Base-by-base conservation (phyloP, 2,113 vertebrate genomes). In the Antigone vipio region DNA sequence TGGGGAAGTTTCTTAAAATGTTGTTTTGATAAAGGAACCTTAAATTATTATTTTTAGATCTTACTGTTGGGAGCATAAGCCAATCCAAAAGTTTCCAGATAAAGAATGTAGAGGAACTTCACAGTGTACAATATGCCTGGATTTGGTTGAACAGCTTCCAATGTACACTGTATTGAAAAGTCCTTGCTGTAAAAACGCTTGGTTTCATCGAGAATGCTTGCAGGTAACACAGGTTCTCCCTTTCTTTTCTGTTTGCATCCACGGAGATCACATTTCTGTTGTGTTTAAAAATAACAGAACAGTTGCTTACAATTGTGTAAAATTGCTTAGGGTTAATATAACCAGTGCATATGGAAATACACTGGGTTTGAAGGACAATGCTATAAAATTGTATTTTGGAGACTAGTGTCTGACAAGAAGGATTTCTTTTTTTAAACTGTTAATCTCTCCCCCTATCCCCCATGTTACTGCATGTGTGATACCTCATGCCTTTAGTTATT, bases 201-300 rank as follows among this genome's bases (percentile, higher is more conserved):
- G 99, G 99, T 99, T 99, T 98, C 99, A 99, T 97, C 98, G 99
- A 93, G 98, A 99, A 72, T 99, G 99, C 93, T 98, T 99, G 80
- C 99, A 99, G 99, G 99, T 99, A 98, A 97, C 81, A 79, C 42
- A 71, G 53, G 5, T 92, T 96, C 42, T 94, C 9, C 22, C 30
- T 64, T 71, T 78, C 34, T 67, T 91, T 64, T 40, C 27, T 67
- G 18, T 42, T 53, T 91, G 30, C 58, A 67, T 86, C 15, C 52
- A 47, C 4, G 2, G 32, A 75, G 20, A 62, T 81, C 17, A 13
- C 7, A 10, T 62, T 95, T 85, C 23, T 58, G 21, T 79, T n/a
- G 8, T 62, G 10, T 71, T 86, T 45, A 29, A 79, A 76, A 90
- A 56, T 47, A 95, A 56, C 52, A 10, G 42, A 86, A 30, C 4